Evolutionary conservation across 1,140 invertebrate species (phyloP).

Genomic region (Aphaenogaster ashmeadi): DNA sequence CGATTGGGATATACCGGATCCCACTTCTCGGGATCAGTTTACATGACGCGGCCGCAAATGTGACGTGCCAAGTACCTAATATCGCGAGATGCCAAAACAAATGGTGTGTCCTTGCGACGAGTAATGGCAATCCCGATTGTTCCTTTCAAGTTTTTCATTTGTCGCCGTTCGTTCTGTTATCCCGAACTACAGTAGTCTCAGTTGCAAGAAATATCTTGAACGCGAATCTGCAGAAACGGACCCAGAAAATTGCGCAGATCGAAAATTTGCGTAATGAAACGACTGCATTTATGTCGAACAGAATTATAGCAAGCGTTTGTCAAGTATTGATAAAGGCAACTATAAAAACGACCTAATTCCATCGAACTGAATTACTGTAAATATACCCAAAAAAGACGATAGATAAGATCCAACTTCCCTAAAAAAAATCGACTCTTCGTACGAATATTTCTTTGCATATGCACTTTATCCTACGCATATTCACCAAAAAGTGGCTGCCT

Average conservation of each 20-base stretch:
- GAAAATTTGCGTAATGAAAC: neutral
- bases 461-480: slow-evolving; percentile 6
- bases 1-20: slow-evolving; percentile 38
- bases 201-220: slow-evolving; percentile 61
- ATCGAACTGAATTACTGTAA: neutral
- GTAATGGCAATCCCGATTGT: slow-evolving; percentile 32
- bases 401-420: slow-evolving; percentile 18
- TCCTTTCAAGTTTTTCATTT: slow-evolving; percentile 3
- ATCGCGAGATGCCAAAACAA: slow-evolving; percentile 32
- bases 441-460: neutral
- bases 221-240: neutral
- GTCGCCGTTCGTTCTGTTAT: neutral
- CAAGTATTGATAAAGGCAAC: neutral
- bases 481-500: slow-evolving; percentile 1
- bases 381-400: slow-evolving; percentile 2
- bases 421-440: neutral
- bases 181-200: slow-evolving; percentile 42
- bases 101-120: slow-evolving; percentile 16
- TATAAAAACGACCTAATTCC: neutral
- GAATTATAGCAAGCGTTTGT: neutral
- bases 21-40: slow-evolving; percentile 24
- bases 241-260: neutral
- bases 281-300: neutral
- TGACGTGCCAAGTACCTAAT: slow-evolving; percentile 56
- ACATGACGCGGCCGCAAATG: slow-evolving; percentile 62